A percentile compares a stretch with the other conserved stretches of the same genome.
These are phyloP conservation scores for Pseudachorutes palmiensis DNA, from an alignment of 1,140 invertebrate species.

Conservation along the genomic window DNA sequence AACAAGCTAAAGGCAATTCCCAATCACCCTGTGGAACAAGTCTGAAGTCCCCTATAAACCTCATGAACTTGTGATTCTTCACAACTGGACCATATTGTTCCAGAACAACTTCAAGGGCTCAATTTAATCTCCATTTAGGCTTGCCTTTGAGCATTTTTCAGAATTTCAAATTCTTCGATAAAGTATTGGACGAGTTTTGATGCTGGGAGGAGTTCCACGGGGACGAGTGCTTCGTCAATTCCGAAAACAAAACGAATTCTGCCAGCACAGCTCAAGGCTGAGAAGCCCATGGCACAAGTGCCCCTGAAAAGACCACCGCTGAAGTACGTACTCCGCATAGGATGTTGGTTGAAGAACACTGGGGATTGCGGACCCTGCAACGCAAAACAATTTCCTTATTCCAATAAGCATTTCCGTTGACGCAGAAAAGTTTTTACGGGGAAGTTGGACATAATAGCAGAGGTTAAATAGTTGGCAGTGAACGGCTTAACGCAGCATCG, in stretches of 20 bases:
- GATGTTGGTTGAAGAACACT: not conserved
- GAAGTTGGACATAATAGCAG: not conserved
- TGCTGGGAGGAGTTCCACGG: not conserved
- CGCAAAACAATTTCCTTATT: not conserved
- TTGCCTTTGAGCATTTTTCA: not conserved
- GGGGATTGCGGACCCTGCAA: not conserved
- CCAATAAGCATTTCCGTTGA: not conserved
- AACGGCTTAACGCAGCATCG: not conserved
- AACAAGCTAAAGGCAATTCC: too few species aligned
- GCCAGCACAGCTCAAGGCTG: conserved; percentile 4
- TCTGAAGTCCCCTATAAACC: too few species aligned
- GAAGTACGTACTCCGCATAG: not conserved
- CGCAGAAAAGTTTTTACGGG: not conserved
- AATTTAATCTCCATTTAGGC: not conserved
- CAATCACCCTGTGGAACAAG: too few species aligned
- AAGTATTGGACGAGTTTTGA: not conserved
- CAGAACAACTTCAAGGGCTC: not conserved
- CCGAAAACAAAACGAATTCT: not conserved
- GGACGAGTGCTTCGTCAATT: not conserved
- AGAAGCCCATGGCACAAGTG: conserved; percentile 1
- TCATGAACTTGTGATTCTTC: too few species aligned
- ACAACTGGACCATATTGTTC: not conserved
- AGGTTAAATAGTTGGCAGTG: not conserved
- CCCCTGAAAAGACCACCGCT: not conserved
- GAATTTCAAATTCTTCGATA: not conserved